A percentile compares a stretch with the other conserved stretches of the same genome.
Evolutionary conservation across 1,140 invertebrate genomes (phyloP).

Genomic region (Drosophila subpulchrella): DNA sequence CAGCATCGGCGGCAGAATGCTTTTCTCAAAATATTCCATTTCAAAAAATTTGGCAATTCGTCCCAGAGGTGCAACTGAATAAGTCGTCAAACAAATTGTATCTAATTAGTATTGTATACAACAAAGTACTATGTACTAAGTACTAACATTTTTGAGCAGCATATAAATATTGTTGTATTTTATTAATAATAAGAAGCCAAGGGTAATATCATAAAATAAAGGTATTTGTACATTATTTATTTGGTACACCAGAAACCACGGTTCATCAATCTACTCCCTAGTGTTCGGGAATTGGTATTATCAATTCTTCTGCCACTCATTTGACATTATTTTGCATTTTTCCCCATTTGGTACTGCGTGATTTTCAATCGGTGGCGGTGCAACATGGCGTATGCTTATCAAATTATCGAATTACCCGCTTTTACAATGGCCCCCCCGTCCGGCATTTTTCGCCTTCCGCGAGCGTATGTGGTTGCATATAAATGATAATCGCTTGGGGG

Average conservation of each 20-base stretch:
- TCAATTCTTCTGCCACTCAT: neutral
- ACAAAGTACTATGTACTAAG: too few relatives aligned
- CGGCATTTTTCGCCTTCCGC: conserved; percentile 16
- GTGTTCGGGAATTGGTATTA: neutral
- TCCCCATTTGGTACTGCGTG: conserved; percentile 35
- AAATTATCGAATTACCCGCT: conserved; percentile 79
- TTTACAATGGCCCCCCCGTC: conserved; percentile 58
- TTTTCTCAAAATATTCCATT: neutral
- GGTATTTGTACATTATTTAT: too few relatives aligned
- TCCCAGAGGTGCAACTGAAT: too few relatives aligned
- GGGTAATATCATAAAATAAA: too few relatives aligned
- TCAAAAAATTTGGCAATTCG: neutral
- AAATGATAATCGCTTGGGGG: conserved; percentile 71
- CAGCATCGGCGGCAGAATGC: neutral
- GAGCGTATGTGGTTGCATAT: conserved; percentile 74
- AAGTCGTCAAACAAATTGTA: too few relatives aligned
- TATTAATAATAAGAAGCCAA: too few relatives aligned
- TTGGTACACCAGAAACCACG: too few relatives aligned
- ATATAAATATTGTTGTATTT: too few relatives aligned
- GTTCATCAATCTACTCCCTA: neutral
- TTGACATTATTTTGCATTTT: conserved; percentile 1
- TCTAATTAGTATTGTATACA: too few relatives aligned
- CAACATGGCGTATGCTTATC: conserved; percentile 78
- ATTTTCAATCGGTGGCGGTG: conserved; percentile 56
- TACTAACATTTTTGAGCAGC: too few relatives aligned